phyloP scores from a whole-genome alignment of 2,797 vertebrate species.

The Malurus splendens region DNA sequence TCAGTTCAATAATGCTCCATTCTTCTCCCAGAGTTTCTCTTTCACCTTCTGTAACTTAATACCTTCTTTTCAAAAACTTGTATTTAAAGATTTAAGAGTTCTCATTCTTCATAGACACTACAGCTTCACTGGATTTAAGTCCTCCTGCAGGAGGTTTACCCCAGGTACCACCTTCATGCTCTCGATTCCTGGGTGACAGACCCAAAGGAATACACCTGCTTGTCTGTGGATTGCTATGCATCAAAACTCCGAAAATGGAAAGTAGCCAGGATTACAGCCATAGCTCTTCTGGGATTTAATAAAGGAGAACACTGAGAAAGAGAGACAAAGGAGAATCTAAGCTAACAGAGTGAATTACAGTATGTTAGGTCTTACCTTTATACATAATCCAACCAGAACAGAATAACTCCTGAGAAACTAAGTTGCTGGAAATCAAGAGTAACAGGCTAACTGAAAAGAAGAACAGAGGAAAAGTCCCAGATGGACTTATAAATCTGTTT shows the following conservation, averaged over 20 bases:
- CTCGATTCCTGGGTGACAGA: background rate
- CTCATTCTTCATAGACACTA: background rate
- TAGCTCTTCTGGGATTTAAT: background rate
- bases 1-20: background rate
- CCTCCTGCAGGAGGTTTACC: background rate
- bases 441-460: background rate
- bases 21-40: background rate
- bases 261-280: background rate
- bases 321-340: background rate
- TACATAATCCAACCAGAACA: background rate
- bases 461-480: background rate
- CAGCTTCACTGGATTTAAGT: background rate
- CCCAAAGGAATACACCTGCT: background rate
- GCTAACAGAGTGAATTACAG: background rate
- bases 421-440: background rate
- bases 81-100: background rate
- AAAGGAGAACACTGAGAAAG: background rate
- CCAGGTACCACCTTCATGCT: background rate
- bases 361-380: background rate
- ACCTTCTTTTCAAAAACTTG: background rate
- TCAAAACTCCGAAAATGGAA: background rate
- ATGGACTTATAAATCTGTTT: background rate
- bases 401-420: background rate
- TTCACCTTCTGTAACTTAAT: background rate
- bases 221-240: background rate